Evolutionary conservation across 2,888 invertebrate genomes (phyloP).

Genomic region (Rhodophaea formosa): DNA sequence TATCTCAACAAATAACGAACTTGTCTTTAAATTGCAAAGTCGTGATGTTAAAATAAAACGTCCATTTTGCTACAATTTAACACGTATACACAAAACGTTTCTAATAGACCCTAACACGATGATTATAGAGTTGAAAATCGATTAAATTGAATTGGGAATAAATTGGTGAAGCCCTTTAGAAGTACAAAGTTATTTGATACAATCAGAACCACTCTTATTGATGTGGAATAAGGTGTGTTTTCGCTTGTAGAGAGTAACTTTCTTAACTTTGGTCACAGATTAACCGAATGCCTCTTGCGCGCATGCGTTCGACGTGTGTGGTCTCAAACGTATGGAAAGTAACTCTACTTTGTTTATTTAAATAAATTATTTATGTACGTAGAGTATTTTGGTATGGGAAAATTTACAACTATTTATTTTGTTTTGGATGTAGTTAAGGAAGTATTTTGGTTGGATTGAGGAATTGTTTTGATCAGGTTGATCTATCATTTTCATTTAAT

Average conservation of each 20-base stretch:
- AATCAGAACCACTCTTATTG: background rate
- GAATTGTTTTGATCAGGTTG: background rate
- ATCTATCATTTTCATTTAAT: background rate
- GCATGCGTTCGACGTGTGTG: slow-evolving; percentile 30
- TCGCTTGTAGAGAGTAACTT: background rate
- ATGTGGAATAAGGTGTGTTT: slow-evolving; percentile 12
- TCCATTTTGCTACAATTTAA: slow-evolving; percentile 39
- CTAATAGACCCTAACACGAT: slow-evolving; percentile 4
- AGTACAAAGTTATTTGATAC: slow-evolving; percentile 13
- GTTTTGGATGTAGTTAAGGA: background rate
- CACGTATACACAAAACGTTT: slow-evolving; percentile 20
- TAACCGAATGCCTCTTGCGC: slow-evolving; percentile 23
- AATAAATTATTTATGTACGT: slow-evolving; percentile 6
- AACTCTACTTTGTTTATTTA: slow-evolving; percentile 17
- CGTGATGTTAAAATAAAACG: slow-evolving; percentile 50
- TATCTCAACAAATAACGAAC: slow-evolving; percentile 34
- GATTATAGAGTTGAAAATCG: slow-evolving; percentile 18
- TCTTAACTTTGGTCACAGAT: slow-evolving; percentile 16
- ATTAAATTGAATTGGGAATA: slow-evolving; percentile 17
- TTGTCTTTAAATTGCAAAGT: slow-evolving; percentile 48
- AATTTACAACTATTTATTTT: slow-evolving; percentile 8
- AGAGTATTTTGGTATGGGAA: background rate
- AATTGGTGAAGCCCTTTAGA: slow-evolving; percentile 28
- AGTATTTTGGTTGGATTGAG: background rate
- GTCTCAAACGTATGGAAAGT: slow-evolving; percentile 19